Evolutionary conservation across 64 coral and sea anemone genomes (phyloP), one percentile per base, ranked within the genome.

Genomic region (Montipora capricornis): DNA sequence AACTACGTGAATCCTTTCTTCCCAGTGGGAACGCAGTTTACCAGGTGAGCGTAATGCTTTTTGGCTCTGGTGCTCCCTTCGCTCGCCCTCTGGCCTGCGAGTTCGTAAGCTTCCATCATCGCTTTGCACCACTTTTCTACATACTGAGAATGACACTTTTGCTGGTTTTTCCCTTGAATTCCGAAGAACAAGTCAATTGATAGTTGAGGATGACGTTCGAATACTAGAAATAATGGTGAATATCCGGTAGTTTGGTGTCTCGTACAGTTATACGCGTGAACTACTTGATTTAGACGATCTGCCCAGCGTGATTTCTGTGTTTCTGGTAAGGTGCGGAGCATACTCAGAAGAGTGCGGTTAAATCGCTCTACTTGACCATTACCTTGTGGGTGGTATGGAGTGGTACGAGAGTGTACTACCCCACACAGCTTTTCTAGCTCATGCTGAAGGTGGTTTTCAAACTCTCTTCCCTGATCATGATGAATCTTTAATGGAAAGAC

Each of bases 291-390:
- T 10, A 93, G 26, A 59, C 88, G 87, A 48, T 88, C 77, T 50
- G 73, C 74, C 83, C 45, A 93, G 44, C 61, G 58, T 48, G 22
- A 49, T 15, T 93, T 93, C 74, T 88, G 76, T 7, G 79, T 74
- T 17, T 66, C 84, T 3, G 78, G 74, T 44, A 93, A 74, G n/a
- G 83, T 93, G 20, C 92, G 86, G 5, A 94, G 17, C 85, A 94
- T 94, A 14, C 60, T 12, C 4, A 64, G 60, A 15, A 64, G 60
- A 12, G 60, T 64, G 8, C 60, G 60, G 13, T 64, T 64, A 15
- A 64, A 64, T 12, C 60, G 60, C 60, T 64, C 60, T 64, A 12
- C 13, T 15, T 64, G 60, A 12, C 60, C 60, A 64, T 64, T 64
- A 7, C 60, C 60, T 64, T 64, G 60, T 2, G 10, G 60, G 14